Conservation (phyloP, 1,140 invertebrate species). For the Leptopilina clavipes region DNA sequence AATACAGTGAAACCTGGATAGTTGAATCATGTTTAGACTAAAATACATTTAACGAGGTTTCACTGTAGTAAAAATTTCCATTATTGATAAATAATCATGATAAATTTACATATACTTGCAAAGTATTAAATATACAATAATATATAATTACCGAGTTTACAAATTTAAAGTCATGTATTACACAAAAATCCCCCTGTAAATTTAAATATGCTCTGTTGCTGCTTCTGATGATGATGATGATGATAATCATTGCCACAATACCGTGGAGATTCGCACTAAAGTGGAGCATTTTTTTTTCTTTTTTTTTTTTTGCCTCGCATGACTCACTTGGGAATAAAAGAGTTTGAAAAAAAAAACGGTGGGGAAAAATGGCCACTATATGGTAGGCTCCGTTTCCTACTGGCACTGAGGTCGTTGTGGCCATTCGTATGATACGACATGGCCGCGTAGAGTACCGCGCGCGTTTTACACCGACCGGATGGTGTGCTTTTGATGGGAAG, state of each 20-base stretch:
- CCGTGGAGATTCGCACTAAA: constrained; percentile 23
- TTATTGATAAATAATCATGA: too few species aligned
- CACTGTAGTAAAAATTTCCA: background rate
- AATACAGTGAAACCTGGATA: too few species aligned
- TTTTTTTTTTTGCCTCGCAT: constrained; percentile 12
- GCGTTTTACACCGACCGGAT: constrained; percentile 32
- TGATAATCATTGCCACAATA: background rate
- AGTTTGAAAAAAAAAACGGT: background rate
- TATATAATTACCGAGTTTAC: too few species aligned
- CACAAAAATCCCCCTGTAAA: too few species aligned
- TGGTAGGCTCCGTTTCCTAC: constrained; percentile 20
- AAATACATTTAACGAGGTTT: background rate
- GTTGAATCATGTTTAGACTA: too few species aligned
- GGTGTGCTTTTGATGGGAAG: constrained; percentile 19
- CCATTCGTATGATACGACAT: background rate
- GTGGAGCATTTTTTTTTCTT: constrained; percentile 30
- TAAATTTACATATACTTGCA: too few species aligned
- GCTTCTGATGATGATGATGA: background rate
- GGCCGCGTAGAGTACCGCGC: constrained; percentile 3
- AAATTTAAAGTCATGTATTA: too few species aligned
- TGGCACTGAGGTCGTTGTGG: constrained; percentile 17
- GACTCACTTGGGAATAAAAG: constrained; percentile 27
- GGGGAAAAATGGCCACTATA: constrained; percentile 22
- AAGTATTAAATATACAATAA: too few species aligned
- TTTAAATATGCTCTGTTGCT: background rate